Conservation (phyloP, 2,797 vertebrate genomes). For the Prionace glauca region DNA sequence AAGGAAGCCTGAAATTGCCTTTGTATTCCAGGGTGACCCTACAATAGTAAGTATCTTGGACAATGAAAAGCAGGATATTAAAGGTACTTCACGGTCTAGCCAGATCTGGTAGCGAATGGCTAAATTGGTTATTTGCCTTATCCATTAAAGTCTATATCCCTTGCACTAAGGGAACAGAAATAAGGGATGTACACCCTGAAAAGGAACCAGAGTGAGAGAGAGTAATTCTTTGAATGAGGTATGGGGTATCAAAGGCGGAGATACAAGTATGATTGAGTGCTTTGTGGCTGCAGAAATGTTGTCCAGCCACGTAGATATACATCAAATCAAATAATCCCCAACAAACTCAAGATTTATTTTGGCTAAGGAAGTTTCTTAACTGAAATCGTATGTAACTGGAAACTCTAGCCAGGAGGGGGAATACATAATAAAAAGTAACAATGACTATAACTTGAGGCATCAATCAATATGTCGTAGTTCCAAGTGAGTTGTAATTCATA, state of each 20-base stretch:
- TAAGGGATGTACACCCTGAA: no score
- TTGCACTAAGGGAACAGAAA: not conserved
- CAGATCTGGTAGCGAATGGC: not conserved
- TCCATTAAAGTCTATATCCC: not conserved
- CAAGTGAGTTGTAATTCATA: not conserved
- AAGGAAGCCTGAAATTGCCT: not conserved
- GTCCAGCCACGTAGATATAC: not conserved
- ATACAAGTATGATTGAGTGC: no score
- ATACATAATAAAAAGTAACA: not conserved
- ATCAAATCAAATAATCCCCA: not conserved
- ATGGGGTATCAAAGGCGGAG: no score
- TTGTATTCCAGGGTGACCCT: not conserved
- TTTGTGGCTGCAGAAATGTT: not conserved
- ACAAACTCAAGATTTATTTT: not conserved
- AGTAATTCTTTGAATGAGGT: no score
- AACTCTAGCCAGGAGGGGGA: not conserved
- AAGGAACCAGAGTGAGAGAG: no score
- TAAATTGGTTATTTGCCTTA: not conserved
- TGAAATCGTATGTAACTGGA: not conserved
- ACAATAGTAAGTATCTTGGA: not conserved
- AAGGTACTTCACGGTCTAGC: not conserved
- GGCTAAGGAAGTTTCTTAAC: not conserved
- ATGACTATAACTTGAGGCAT: not conserved
- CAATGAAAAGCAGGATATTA: not conserved
- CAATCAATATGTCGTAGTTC: not conserved